These are phyloP conservation scores for Erpetoichthys calabaricus DNA, from an alignment of 2,797 vertebrate genomes.

Conservation along the genomic window DNA sequence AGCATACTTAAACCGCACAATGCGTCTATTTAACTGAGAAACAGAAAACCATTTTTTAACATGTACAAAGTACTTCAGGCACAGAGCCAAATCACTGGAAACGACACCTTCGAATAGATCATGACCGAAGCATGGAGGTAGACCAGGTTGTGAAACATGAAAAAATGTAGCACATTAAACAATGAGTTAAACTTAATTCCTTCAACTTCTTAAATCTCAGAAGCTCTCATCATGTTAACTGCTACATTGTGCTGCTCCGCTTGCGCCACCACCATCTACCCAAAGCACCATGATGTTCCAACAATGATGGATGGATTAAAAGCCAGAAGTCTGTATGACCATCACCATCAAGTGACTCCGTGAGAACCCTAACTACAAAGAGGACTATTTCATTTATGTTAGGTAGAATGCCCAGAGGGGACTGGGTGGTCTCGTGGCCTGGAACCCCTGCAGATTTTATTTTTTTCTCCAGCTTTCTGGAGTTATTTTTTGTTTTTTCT, in stretches of 20 bases:
- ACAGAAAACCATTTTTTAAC: conserved; percentile 13
- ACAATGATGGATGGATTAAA: no score
- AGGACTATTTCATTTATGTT: no score
- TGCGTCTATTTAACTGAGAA: conserved; percentile 10
- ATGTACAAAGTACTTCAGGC: conserved; percentile 12
- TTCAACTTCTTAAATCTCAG: conserved; percentile 8
- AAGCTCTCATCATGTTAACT: conserved; percentile 10
- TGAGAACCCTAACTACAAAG: no score
- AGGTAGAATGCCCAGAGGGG: no score
- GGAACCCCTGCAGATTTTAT: no score
- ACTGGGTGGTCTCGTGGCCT: no score
- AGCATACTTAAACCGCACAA: conserved; percentile 11
- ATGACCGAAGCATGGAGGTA: conserved; percentile 10
- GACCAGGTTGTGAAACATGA: conserved; percentile 14
- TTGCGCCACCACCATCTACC: no score
- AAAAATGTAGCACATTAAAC: conserved; percentile 16
- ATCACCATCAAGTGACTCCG: no score
- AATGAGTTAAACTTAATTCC: conserved; percentile 15
- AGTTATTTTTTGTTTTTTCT: no score
- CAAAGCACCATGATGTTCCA: no score
- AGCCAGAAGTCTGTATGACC: no score
- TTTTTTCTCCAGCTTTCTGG: no score
- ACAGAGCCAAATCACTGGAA: conserved; percentile 17
- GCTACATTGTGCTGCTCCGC: conserved; percentile 12
- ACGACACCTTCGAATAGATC: conserved; percentile 19